Conservation (phyloP, 2,797 vertebrate genomes). For the Platyrinchus mystaceus region DNA sequence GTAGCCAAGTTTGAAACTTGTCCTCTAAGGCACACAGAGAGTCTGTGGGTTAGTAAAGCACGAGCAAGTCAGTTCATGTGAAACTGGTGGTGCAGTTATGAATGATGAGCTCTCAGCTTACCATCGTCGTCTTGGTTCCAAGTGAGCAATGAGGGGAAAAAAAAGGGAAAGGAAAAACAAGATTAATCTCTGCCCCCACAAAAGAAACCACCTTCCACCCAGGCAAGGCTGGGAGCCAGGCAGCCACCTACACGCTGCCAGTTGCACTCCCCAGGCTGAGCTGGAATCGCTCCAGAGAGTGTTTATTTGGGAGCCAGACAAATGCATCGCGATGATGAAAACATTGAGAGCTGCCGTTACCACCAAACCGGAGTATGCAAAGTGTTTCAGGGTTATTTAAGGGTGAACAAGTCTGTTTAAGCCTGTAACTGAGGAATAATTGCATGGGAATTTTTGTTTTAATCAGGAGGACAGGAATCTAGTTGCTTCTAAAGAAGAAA, state of each 20-base stretch:
- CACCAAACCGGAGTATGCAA: not conserved
- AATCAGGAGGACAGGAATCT: not conserved
- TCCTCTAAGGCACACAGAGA: not conserved
- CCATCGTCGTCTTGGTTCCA: slow-evolving; percentile 44
- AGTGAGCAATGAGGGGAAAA: not conserved
- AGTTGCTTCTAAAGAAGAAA: not conserved
- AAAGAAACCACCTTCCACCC: not conserved
- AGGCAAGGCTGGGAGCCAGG: not conserved
- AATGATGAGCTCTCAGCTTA: not conserved
- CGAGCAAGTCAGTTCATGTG: not conserved
- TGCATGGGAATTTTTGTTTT: not conserved
- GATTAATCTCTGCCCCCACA: not conserved
- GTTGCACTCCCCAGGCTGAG: not conserved
- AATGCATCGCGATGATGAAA: not conserved
- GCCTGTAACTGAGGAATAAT: not conserved
- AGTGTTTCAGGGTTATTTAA: not conserved
- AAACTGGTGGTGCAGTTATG: not conserved
- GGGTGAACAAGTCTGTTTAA: not conserved
- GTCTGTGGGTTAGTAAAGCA: not conserved
- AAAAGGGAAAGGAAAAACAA: not conserved
- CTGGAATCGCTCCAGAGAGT: not conserved
- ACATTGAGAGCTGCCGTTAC: not conserved
- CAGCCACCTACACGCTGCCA: not conserved
- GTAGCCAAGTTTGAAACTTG: not conserved
- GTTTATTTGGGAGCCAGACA: not conserved